Base-by-base conservation (phyloP, 2,888 invertebrate species). In the Rhorus exstirpatorius region DNA sequence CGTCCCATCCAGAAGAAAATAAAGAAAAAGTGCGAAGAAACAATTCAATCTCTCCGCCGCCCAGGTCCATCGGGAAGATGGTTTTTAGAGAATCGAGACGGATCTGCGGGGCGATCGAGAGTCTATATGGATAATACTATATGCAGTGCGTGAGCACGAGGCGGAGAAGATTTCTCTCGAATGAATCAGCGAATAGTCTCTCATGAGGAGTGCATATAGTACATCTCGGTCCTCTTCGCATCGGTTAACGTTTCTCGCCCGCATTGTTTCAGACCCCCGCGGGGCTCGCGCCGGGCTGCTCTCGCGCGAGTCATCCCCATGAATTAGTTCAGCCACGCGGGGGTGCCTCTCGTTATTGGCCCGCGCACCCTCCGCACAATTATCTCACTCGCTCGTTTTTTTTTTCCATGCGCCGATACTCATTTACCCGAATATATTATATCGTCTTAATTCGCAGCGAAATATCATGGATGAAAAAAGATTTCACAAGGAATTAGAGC, bases 201-300 rank as follows among this genome's bases (percentile, higher is more conserved):
- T 63, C 75, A n/a, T n/a, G 83, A 51, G 76, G 77, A 79, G 79
- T 68, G 79, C 21, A n/a, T n/a, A n/a, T n/a, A n/a, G n/a, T n/a
- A n/a, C n/a, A n/a, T 63, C 77, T 55, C 82, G 72, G 71, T 49
- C 77, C 26, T 79, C 60, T 41, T 63, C 26, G 35, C 46, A 14
- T 79, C 60, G 83, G 83, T 88, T 88, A 86, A 85, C 88, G 88
- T 87, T 89, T 91, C 91, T 90, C 90, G 90, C 90, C 88, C 90
- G 90, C 91, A 92, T 92, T 92, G 92, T 92, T 92, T 92, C 92
- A 92, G 92, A 89, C 91, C 90, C 92, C 92, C 88, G 92, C 91
- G 85, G 92, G 87, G 92, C 87, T 85, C 84, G 85, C 87, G 90
- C 24, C 26, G n/a, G n/a, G n/a, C n/a, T n/a, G n/a, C n/a, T n/a